A percentile compares a stretch with the other conserved stretches of the same genome.
phyloP scores from a whole-genome alignment of 2,113 vertebrate genomes.

The Oryzias woworae region DNA sequence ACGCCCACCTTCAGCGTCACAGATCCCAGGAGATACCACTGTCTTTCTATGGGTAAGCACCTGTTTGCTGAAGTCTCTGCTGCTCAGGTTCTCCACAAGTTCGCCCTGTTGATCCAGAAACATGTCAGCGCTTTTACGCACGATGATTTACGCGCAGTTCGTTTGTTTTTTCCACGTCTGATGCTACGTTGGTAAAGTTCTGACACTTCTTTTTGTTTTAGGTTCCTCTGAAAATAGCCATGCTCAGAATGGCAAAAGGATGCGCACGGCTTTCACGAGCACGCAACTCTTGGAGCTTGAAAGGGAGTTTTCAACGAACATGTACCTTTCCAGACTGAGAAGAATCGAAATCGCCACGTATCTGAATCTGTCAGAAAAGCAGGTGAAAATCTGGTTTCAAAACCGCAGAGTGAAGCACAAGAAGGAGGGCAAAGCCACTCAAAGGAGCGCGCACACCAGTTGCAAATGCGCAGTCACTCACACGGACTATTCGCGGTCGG shows the following conservation, averaged over 20 bases:
- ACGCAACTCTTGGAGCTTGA: constrained; percentile 97
- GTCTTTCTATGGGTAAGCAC: constrained; percentile 90
- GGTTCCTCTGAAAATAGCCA: constrained; percentile 84
- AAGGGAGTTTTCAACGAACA: constrained; percentile 96
- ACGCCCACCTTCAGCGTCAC: constrained; percentile 89
- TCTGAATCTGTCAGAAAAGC: constrained; percentile 96
- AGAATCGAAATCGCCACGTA: constrained; percentile 98
- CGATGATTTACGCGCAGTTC: constrained; percentile 9
- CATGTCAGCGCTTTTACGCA: constrained; percentile 22
- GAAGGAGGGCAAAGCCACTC: constrained; percentile 93
- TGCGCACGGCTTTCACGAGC: constrained; percentile 98
- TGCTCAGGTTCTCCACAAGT: too few relatives aligned
- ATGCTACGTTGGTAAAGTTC: not conserved
- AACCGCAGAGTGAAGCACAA: constrained; percentile 98
- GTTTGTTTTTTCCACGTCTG: not conserved
- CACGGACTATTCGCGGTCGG: constrained; percentile 88
- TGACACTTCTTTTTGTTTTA: constrained; percentile 40
- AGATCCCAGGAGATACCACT: constrained; percentile 94
- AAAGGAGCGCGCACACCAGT: constrained; percentile 83
- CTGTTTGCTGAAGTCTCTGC: constrained; percentile 16
- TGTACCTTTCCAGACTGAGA: constrained; percentile 95
- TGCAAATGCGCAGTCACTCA: constrained; percentile 89
- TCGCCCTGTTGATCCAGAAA: not conserved
- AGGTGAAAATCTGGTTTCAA: constrained; percentile 99
- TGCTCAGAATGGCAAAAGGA: constrained; percentile 92